Conservation (phyloP, 2,113 vertebrate genomes). For the Macroglossus sobrinus region DNA sequence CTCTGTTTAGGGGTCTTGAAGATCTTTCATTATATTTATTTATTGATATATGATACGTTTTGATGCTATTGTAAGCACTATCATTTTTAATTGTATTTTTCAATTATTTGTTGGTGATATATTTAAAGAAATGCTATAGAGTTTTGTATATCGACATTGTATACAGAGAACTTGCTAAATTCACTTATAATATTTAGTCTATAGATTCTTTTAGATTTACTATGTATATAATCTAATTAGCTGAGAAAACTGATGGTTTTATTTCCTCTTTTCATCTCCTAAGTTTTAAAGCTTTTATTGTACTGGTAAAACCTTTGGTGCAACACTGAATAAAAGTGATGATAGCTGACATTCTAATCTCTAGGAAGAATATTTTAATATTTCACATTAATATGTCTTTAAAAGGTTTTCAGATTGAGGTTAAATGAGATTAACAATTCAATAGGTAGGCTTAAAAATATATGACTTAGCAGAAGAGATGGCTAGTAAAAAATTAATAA, state of each 20-base stretch:
- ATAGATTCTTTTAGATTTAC: background rate
- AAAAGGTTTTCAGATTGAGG: background rate
- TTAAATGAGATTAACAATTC: constrained; percentile 17
- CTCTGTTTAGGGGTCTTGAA: background rate
- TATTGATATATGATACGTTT: background rate
- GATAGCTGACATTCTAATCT: background rate
- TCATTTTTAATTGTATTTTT: background rate
- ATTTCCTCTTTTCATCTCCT: background rate
- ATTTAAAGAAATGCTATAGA: background rate
- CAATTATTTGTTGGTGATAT: background rate
- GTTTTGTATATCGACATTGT: background rate
- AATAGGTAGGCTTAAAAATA: background rate
- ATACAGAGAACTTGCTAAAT: background rate
- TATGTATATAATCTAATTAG: background rate
- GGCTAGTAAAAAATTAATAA: background rate
- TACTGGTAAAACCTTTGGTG: background rate
- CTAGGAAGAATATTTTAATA: background rate
- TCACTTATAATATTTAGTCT: background rate
- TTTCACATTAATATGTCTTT: background rate
- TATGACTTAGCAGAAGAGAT: background rate
- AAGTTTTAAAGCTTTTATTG: background rate
- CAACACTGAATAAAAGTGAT: background rate
- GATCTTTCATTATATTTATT: background rate
- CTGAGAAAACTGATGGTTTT: background rate
- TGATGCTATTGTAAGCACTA: background rate